Percentiles rank a stretch among this genome's conserved stretches.
These are phyloP conservation scores for Torymus texanus DNA, from an alignment of 2,888 invertebrate genomes.

Conservation along the genomic window DNA sequence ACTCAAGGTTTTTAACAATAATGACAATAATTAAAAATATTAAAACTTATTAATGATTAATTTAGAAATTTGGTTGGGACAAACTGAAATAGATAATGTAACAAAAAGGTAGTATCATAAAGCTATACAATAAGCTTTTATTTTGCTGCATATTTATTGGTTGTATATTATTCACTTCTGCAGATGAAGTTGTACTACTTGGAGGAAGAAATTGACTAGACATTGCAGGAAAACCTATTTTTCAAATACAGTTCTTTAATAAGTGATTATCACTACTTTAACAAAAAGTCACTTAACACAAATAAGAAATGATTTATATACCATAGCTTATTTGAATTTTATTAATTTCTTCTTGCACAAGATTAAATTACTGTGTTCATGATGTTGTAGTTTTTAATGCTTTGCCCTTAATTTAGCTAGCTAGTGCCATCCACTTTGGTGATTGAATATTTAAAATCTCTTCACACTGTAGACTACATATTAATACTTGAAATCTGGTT, in stretches of 20 bases:
- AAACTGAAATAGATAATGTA: no score
- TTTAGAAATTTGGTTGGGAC: no score
- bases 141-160: conserved; percentile 54
- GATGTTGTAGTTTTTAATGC: conserved; percentile 51
- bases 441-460: conserved; percentile 48
- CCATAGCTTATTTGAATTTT: conserved; percentile 54
- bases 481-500: conserved; percentile 42
- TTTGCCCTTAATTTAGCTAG: conserved; percentile 52
- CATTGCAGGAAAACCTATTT: conserved; percentile 43
- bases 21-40: no score
- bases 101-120: no score
- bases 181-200: conserved; percentile 55
- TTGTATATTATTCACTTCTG: conserved; percentile 50
- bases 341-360: conserved; percentile 53
- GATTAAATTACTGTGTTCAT: conserved; percentile 47
- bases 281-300: not conserved
- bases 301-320: conserved; percentile 8
- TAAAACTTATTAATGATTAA: no score
- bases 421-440: conserved; percentile 49
- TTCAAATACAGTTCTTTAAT: conserved; percentile 1
- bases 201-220: conserved; percentile 56
- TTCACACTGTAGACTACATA: conserved; percentile 31
- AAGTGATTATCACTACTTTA: not conserved
- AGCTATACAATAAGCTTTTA: not conserved
- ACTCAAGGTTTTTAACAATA: no score